Conservation (phyloP, 2,888 invertebrate genomes). For the Melanophora roralis region DNA sequence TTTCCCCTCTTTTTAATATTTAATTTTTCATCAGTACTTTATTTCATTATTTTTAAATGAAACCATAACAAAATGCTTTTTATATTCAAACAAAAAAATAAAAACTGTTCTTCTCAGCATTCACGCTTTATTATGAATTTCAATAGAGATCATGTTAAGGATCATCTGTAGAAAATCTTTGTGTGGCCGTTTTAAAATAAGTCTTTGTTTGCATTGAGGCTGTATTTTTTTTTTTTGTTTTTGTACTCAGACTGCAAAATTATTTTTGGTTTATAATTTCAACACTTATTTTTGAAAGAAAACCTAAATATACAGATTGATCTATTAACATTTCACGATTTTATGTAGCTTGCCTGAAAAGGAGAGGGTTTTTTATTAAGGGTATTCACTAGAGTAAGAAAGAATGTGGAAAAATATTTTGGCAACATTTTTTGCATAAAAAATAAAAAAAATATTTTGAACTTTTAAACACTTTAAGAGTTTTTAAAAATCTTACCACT, state of each 20-base stretch:
- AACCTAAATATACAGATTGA: conserved; percentile 17
- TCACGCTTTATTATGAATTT: conserved; percentile 41
- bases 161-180: conserved; percentile 40
- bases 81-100: neutral
- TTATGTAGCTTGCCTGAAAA: neutral
- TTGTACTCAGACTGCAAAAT: neutral
- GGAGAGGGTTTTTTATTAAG: neutral
- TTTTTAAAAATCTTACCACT: no score
- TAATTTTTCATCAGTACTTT: neutral
- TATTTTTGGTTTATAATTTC: conserved; percentile 28
- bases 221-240: neutral
- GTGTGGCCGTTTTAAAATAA: neutral
- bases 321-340: conserved; percentile 35
- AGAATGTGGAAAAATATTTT: no score
- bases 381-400: neutral
- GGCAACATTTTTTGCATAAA: neutral
- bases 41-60: neutral
- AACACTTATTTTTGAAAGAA: neutral
- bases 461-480: no score
- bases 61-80: conserved; percentile 4
- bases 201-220: conserved; percentile 12
- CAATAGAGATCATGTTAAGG: conserved; percentile 57
- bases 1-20: neutral
- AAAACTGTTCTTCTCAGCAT: conserved; percentile 1
- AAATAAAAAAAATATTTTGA: neutral